phyloP scores from a whole-genome alignment of 2,888 invertebrate species.

The Nomada fucata region DNA sequence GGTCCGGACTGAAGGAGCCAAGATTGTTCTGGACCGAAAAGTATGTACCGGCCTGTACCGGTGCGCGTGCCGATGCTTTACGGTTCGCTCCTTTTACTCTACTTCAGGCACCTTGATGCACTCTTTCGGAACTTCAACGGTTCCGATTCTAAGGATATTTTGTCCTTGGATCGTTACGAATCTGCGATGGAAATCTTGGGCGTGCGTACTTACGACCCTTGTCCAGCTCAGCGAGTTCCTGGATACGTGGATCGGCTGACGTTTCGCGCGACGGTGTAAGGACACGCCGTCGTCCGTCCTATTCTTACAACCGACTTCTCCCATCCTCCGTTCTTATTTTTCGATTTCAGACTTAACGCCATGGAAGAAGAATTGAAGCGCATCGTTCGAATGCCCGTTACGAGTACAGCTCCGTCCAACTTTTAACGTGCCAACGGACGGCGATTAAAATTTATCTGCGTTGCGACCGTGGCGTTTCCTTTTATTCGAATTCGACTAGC shows the following conservation, averaged over 20 bases:
- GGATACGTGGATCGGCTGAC: conserved; percentile 24
- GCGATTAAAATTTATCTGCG: no score
- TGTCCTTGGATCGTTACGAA: conserved; percentile 21
- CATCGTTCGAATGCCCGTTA: not conserved
- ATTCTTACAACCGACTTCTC: no score
- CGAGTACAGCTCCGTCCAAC: no score
- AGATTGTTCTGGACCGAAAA: conserved; percentile 34
- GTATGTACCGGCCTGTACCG: not conserved
- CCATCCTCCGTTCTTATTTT: not conserved
- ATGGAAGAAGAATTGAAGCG: conserved; percentile 11
- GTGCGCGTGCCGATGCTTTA: no score
- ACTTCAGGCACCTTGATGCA: conserved; percentile 21
- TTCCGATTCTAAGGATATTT: not conserved
- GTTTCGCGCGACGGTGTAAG: conserved; percentile 28
- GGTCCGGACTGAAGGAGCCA: conserved; percentile 23
- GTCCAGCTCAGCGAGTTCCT: conserved; percentile 6
- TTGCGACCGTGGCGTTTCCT: not conserved
- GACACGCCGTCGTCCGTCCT: not conserved
- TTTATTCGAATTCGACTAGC: no score
- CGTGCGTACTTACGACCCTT: conserved; percentile 15
- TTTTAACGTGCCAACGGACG: no score
- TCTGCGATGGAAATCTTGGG: conserved; percentile 26
- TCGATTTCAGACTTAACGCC: conserved; percentile 18
- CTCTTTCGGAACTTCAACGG: conserved; percentile 13
- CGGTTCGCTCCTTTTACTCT: not conserved